These are phyloP conservation scores for Pangasius mekongensis DNA, from an alignment of 2,797 vertebrate species.

Conservation along the genomic window DNA sequence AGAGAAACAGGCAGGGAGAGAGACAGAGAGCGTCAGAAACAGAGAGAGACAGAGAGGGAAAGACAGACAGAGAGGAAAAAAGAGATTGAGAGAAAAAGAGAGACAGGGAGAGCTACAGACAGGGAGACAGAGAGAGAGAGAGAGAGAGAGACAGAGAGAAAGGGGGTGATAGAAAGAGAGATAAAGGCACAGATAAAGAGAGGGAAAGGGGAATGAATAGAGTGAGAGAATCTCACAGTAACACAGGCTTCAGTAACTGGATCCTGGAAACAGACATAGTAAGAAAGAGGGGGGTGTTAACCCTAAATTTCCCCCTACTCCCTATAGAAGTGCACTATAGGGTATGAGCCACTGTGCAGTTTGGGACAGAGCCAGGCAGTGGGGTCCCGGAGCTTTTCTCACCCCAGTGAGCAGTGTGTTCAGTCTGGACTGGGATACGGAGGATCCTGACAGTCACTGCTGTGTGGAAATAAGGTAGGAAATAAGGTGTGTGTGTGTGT, in stretches of 20 bases:
- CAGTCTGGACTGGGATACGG: constrained; percentile 15
- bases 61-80: background rate
- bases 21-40: background rate
- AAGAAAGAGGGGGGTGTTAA: background rate
- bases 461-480: constrained; percentile 3
- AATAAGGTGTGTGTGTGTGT: background rate
- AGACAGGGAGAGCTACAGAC: background rate
- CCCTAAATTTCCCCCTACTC: background rate
- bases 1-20: background rate
- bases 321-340: constrained; percentile 4
- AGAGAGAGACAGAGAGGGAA: background rate
- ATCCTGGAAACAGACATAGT: background rate
- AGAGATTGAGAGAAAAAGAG: background rate
- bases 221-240: background rate
- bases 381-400: background rate
- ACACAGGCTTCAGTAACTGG: background rate
- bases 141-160: background rate
- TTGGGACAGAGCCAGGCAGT: constrained; percentile 1
- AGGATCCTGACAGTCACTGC: background rate
- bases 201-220: background rate
- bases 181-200: background rate
- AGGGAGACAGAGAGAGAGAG: background rate
- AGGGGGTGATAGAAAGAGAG: too few species aligned
- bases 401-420: constrained; percentile 14
- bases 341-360: background rate